Conservation (phyloP, 2,113 vertebrate species). For the Haemorhous mexicanus region DNA sequence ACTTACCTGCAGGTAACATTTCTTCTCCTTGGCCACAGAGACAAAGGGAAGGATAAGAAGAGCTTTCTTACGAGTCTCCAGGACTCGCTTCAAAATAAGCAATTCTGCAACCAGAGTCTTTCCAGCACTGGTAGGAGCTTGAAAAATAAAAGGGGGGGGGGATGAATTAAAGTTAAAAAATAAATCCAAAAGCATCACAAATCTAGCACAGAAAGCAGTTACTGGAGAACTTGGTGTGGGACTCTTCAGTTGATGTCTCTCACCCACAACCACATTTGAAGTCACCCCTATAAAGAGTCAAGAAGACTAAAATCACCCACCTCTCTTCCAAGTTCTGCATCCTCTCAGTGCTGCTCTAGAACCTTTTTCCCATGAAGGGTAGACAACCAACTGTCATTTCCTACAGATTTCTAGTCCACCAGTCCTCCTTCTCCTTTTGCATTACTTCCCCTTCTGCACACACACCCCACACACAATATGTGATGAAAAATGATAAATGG, state of each 20-base stretch:
- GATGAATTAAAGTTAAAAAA: not conserved
- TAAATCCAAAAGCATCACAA: not conserved
- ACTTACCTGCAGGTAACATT: conserved; percentile 89
- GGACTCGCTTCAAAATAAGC: conserved; percentile 89
- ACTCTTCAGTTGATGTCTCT: not conserved
- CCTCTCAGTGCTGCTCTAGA: not conserved
- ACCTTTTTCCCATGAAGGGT: not conserved
- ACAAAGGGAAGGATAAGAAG: conserved; percentile 95
- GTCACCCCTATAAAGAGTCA: not conserved
- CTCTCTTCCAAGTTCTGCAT: not conserved
- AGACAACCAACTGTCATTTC: not conserved
- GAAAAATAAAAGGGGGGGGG: rapidly evolving
- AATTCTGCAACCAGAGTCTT: conserved; percentile 96
- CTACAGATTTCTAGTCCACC: not conserved
- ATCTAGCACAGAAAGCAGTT: not conserved
- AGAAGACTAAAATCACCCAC: not conserved
- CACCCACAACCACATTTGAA: not conserved
- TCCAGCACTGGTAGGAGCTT: conserved; percentile 94
- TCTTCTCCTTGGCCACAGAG: conserved; percentile 97
- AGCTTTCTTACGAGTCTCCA: conserved; percentile 92
- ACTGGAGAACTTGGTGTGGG: not conserved
- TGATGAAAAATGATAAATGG: not conserved
- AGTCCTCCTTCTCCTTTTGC: not conserved
- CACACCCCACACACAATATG: not conserved
- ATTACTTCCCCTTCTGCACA: not conserved